phyloP scores from a whole-genome alignment of 2,113 vertebrate species.

The Enhydra lutris region DNA sequence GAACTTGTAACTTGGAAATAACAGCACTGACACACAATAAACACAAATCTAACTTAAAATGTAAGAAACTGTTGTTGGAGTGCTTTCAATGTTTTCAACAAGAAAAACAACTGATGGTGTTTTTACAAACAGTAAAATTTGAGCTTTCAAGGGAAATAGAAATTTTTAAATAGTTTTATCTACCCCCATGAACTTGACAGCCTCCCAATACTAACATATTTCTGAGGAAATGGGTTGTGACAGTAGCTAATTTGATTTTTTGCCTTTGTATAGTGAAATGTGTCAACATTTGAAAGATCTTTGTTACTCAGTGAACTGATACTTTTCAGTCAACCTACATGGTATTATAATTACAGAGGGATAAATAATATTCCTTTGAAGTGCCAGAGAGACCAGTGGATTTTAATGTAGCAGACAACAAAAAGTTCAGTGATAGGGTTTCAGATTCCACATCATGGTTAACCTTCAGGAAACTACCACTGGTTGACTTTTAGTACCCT shows the following conservation, averaged over 20 bases:
- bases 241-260: background rate
- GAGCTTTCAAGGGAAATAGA: background rate
- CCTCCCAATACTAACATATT: background rate
- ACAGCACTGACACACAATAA: background rate
- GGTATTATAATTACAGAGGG: background rate
- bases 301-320: background rate
- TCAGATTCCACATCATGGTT: background rate
- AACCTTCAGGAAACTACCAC: conserved; percentile 10
- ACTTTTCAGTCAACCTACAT: background rate
- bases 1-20: background rate
- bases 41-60: background rate
- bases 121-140: conserved; percentile 20
- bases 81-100: background rate
- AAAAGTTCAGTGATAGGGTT: background rate
- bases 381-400: background rate
- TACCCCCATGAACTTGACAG: background rate
- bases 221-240: background rate
- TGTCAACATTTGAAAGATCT: background rate
- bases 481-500: background rate
- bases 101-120: background rate
- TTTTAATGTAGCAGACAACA: background rate
- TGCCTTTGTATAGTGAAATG: background rate
- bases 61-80: background rate
- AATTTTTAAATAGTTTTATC: background rate
- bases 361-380: conserved; percentile 2